A percentile compares a stretch with the other conserved stretches of the same genome.
Evolutionary conservation across 2,113 vertebrate species (phyloP).

Genomic region (Emydura subglobosa): DNA sequence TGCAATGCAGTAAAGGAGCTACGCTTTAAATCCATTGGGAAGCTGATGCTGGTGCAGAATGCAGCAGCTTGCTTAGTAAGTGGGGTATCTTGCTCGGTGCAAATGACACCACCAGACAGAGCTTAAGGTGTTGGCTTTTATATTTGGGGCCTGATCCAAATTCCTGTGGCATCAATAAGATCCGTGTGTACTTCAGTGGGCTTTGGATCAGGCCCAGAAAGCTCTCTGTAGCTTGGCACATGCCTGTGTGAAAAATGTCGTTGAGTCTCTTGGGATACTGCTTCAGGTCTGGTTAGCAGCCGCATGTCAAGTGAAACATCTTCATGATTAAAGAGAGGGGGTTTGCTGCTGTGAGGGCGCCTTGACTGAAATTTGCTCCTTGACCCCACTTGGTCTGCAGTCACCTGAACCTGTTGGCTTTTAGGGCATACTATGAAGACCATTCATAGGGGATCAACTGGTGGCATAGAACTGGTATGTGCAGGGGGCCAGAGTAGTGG

Average conservation of each 20-base stretch:
- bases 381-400: not conserved
- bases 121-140: conserved; percentile 63
- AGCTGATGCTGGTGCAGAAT: not conserved
- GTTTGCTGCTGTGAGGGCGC: not conserved
- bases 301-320: not conserved
- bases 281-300: not conserved
- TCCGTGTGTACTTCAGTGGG: conserved; percentile 30
- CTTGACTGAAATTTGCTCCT: not conserved
- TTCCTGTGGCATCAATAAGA: conserved; percentile 40
- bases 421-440: not conserved
- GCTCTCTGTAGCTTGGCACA: not conserved
- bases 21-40: not conserved
- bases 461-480: not conserved
- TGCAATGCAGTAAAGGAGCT: conserved; percentile 45
- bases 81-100: not conserved
- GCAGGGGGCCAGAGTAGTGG: not conserved
- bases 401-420: not conserved
- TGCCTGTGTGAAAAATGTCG: conserved; percentile 16
- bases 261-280: conserved; percentile 27
- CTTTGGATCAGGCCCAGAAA: conserved; percentile 41
- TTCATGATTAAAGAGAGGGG: not conserved
- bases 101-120: conserved; percentile 25
- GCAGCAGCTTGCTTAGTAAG: conserved; percentile 37
- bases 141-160: conserved; percentile 48
- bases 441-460: not conserved